Conservation (phyloP, 1,140 invertebrate species). For the Harpegnathos saltator region DNA sequence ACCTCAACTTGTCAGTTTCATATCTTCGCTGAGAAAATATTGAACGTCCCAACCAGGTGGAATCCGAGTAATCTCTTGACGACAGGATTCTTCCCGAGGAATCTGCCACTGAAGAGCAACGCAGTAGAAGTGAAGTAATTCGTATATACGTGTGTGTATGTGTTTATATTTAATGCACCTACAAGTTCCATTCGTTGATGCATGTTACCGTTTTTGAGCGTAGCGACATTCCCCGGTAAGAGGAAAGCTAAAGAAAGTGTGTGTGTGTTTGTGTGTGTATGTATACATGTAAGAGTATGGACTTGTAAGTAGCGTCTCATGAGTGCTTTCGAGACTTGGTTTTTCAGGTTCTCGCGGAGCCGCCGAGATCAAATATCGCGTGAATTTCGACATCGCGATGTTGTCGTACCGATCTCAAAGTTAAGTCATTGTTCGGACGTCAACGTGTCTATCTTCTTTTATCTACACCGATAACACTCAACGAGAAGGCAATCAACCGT, state of each 20-base stretch:
- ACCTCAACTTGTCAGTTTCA: no score
- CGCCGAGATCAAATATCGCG: not conserved
- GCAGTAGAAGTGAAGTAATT: no score
- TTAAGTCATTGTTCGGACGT: slow-evolving; percentile 29
- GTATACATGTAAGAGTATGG: no score
- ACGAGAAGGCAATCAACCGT: slow-evolving; percentile 61
- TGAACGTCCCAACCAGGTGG: no score
- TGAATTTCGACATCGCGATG: slow-evolving; percentile 9
- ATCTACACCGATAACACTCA: slow-evolving; percentile 55
- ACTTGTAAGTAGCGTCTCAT: slow-evolving; percentile 13
- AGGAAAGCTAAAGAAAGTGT: slow-evolving; percentile 1
- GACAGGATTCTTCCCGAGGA: no score
- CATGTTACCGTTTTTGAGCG: slow-evolving; percentile 60
- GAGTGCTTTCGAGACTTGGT: slow-evolving; percentile 20
- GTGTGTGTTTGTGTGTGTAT: no score
- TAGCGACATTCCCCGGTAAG: slow-evolving; percentile 42
- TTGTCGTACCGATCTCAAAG: slow-evolving; percentile 15
- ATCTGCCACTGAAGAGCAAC: no score
- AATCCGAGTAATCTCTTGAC: no score
- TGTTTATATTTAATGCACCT: slow-evolving; percentile 66
- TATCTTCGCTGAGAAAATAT: no score
- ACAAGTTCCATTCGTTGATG: slow-evolving; percentile 69
- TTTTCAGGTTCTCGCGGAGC: not conserved
- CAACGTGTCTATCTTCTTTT: slow-evolving; percentile 34
- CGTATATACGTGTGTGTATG: no score